Base-by-base conservation (phyloP, 92 coral and sea anemone species). In the Desmophyllum pertusum region DNA sequence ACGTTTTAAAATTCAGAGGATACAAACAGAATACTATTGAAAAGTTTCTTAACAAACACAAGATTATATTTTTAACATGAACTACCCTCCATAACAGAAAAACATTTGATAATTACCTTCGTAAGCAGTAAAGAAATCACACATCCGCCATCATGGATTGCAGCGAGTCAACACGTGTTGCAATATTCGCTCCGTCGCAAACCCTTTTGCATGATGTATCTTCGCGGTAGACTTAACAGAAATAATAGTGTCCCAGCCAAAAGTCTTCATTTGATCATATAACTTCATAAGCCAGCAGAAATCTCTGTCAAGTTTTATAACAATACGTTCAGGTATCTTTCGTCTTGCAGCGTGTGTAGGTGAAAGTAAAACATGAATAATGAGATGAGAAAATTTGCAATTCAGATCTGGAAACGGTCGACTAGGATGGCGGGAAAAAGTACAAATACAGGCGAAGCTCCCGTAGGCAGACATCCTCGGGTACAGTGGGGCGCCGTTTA, bases 301-400 rank as follows among this genome's bases (percentile, higher is more conserved):
- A 48, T n/a, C n/a, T 13, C 2, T 1, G 19, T 48, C 17, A 2
- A 2, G 53, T 48, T 48, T 17, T 14, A n/a, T n/a, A n/a, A 48
- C 17, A 17, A 48, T 13, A 48, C 2, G 19, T 48, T 48, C 8
- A 48, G 17, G 18, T 13, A 17, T 17, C 62, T 21, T 55, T 0
- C 62, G 23, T 55, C 62, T 55, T 31, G 11, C 23, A 15, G 39
- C 42, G 21, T 21, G 70, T 30, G 70, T 2, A 33, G 23, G 70
- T 65, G 70, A 33, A 17, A 30, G 70, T 31, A 33, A 65, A 30
- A 31, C 70, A 65, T 65, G 70, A 65, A 65, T 65, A 65, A 65
- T 35, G 7, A 65, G n/a, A 11, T 15, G 41, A 35, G 5, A 65
- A 3, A 65, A 29, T 65, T 65, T 65, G 70, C 70, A 65, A 65